Conservation (phyloP, 2,888 invertebrate species). For the Phengaris arion region DNA sequence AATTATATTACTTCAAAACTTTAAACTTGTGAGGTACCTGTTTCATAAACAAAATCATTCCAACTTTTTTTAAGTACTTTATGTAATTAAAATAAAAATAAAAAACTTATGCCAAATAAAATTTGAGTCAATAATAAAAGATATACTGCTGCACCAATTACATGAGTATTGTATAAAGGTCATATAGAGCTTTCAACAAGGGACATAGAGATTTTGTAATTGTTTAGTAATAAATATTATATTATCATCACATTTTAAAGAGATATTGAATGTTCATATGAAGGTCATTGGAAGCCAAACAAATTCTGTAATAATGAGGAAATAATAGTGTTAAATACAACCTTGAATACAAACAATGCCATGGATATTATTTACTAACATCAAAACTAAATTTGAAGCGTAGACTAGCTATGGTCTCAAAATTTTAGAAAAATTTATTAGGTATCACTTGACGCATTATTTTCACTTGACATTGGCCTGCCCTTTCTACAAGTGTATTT, state of each 20-base stretch:
- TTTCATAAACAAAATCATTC: no score
- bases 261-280: conserved; percentile 2
- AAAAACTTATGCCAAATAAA: no score
- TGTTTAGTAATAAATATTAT: neutral
- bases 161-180: neutral
- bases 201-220: neutral
- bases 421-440: neutral
- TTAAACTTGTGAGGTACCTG: no score
- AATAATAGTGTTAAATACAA: conserved; percentile 21
- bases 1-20: no score
- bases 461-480: no score
- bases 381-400: neutral
- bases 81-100: neutral
- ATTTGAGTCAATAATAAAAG: no score
- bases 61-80: no score
- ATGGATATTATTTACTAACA: neutral
- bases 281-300: conserved; percentile 17
- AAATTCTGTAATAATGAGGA: conserved; percentile 17
- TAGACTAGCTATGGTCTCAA: neutral
- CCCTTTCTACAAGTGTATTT: no score
- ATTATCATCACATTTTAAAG: neutral
- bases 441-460: no score
- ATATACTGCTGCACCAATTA: no score
- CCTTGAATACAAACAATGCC: conserved; percentile 9
- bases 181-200: neutral